Conservation (phyloP, 2,888 invertebrate species). For the Ischnus inquisitorius region DNA sequence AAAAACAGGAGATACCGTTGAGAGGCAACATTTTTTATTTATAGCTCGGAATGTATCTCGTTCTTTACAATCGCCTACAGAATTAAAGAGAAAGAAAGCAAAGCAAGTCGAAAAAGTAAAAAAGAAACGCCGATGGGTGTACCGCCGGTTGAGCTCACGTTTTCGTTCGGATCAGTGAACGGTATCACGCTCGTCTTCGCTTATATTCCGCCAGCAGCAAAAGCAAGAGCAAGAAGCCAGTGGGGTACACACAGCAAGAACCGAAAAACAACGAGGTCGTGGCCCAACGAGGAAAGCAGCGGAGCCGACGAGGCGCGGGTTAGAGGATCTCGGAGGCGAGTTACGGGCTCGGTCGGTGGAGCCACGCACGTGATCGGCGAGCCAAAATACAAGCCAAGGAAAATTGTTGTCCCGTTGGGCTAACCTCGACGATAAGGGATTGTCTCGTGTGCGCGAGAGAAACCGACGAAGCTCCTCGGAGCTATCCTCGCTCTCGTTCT, state of each 20-base stretch:
- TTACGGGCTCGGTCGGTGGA: conserved; percentile 60
- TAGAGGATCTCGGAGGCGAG: conserved; percentile 69
- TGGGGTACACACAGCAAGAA: conserved; percentile 29
- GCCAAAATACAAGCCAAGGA: conserved; percentile 73
- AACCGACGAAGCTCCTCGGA: conserved; percentile 16
- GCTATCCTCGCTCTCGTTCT: conserved; percentile 24
- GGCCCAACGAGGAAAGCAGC: conserved; percentile 65
- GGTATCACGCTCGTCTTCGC: conserved; percentile 30
- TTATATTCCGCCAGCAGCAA: conserved; percentile 22
- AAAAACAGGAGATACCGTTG: neutral
- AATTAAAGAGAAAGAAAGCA: conserved; percentile 26
- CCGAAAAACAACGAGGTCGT: conserved; percentile 62
- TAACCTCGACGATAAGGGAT: conserved; percentile 41
- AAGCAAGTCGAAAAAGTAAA: conserved; percentile 20
- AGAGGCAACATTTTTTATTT: neutral
- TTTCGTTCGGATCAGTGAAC: conserved; percentile 56
- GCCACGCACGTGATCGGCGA: conserved; percentile 79
- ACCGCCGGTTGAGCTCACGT: conserved; percentile 55
- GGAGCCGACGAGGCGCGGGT: conserved; percentile 52
- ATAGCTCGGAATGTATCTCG: neutral
- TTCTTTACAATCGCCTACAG: conserved; percentile 14
- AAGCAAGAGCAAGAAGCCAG: conserved; percentile 33
- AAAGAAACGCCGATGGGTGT: conserved; percentile 24
- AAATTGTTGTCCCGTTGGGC: conserved; percentile 77
- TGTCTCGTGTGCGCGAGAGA: conserved; percentile 42